phyloP scores from a whole-genome alignment of 2,797 vertebrate species.

The Siniperca scherzeri region DNA sequence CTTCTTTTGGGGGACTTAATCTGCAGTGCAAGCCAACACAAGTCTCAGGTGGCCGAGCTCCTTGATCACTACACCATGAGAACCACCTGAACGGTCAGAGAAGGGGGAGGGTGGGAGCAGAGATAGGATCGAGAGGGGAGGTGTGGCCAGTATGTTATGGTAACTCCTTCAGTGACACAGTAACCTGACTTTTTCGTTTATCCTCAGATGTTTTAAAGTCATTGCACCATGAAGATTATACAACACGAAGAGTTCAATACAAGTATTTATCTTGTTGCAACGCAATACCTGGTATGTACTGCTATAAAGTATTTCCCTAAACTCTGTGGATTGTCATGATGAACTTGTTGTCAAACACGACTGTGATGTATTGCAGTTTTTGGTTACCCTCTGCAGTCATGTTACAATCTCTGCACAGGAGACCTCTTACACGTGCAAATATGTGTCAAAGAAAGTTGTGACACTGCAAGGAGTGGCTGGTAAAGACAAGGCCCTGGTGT shows the following conservation, averaged over 20 bases:
- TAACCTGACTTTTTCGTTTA: constrained; percentile 59
- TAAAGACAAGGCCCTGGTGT: constrained; percentile 44
- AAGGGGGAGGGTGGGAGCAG: constrained; percentile 33
- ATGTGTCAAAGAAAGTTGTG: constrained; percentile 44
- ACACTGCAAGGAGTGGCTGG: constrained; percentile 30
- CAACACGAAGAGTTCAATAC: constrained; percentile 1
- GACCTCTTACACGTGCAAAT: constrained; percentile 37
- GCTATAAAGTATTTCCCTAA: not conserved
- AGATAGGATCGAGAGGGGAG: constrained; percentile 11
- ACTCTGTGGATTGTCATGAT: constrained; percentile 16
- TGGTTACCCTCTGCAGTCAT: constrained; percentile 5
- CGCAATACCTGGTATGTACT: not conserved
- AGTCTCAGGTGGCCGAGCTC: constrained; percentile 81
- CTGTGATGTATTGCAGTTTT: constrained; percentile 32
- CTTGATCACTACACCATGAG: constrained; percentile 81
- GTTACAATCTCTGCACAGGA: constrained; percentile 28
- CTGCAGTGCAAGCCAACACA: constrained; percentile 79
- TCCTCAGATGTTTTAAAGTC: constrained; percentile 24
- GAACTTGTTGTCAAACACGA: constrained; percentile 16
- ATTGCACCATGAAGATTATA: not conserved
- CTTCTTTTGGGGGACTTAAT: constrained; percentile 70
- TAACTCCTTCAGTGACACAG: constrained; percentile 66
- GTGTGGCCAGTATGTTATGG: constrained; percentile 42
- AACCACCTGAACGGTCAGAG: constrained; percentile 73
- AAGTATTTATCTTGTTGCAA: not conserved